Evolutionary conservation across 2,888 invertebrate genomes (phyloP).

Genomic region (Fragum sueziense): DNA sequence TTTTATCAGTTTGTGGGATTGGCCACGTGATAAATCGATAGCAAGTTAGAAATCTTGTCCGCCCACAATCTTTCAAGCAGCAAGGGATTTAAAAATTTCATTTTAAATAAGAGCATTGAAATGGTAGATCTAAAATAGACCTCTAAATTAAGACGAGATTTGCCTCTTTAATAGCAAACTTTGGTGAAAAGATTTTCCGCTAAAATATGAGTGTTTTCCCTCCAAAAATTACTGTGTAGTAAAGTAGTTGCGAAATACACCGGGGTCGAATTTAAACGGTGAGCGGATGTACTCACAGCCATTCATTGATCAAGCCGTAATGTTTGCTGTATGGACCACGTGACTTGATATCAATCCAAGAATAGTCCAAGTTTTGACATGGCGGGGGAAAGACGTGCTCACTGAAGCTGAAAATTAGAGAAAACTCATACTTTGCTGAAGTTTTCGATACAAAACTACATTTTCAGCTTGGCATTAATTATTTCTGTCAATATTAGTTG

Average conservation of each 20-base stretch:
- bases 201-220: conserved; percentile 12
- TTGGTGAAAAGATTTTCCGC: too few species aligned
- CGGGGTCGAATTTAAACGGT: neutral
- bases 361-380: conserved; percentile 30
- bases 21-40: conserved; percentile 5
- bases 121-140: too few species aligned
- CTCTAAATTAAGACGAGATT: too few species aligned
- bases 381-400: conserved; percentile 11
- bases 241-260: conserved; percentile 18
- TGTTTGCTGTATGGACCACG: conserved; percentile 55
- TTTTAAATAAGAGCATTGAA: too few species aligned
- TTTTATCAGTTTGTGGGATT: neutral
- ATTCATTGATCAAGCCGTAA: conserved; percentile 59
- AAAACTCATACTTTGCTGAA: too few species aligned
- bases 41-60: neutral
- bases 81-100: too few species aligned
- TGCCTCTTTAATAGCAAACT: too few species aligned
- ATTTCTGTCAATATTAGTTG: too few species aligned
- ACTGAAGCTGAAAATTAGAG: neutral
- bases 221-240: conserved; percentile 5
- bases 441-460: too few species aligned
- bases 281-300: conserved; percentile 52
- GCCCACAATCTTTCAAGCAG: too few species aligned
- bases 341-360: conserved; percentile 40
- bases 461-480: too few species aligned